These are phyloP conservation scores for Galerucella nymphaeae DNA, from an alignment of 2,888 invertebrate species.

Conservation along the genomic window DNA sequence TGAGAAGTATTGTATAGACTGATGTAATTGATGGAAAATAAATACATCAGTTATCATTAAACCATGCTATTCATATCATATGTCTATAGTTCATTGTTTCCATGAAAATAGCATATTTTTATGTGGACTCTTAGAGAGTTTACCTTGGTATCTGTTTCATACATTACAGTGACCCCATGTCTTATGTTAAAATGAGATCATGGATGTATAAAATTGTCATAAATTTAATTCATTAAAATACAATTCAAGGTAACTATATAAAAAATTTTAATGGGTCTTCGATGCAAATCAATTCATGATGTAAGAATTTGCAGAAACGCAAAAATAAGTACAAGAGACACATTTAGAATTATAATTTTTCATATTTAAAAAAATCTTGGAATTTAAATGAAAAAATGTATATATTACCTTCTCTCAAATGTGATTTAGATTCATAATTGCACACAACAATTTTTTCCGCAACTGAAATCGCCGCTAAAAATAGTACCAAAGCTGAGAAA, in stretches of 20 bases:
- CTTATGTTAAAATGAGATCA: slow-evolving; percentile 28
- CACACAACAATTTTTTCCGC: slow-evolving; percentile 73
- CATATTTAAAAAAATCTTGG: neutral
- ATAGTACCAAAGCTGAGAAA: slow-evolving; percentile 38
- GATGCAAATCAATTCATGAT: slow-evolving; percentile 17
- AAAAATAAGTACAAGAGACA: neutral
- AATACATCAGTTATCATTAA: no score
- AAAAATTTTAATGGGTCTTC: slow-evolving; percentile 8
- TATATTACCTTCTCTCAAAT: slow-evolving; percentile 75
- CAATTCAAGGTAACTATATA: slow-evolving; percentile 25
- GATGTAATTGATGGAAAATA: no score
- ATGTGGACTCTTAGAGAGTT: no score
- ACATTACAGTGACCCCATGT: neutral
- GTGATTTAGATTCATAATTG: slow-evolving; percentile 79
- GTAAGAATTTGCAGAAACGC: neutral
- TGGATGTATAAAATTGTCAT: slow-evolving; percentile 17
- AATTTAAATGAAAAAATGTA: neutral
- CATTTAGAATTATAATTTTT: neutral
- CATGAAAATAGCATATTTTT: no score
- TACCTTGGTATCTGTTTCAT: no score
- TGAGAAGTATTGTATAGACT: no score
- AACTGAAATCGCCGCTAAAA: slow-evolving; percentile 45
- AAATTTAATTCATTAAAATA: slow-evolving; percentile 16
- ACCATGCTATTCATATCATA: no score
- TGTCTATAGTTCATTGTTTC: no score